Evolutionary conservation across 2,888 invertebrate genomes (phyloP), one percentile per base, ranked within the genome.

Genomic region (Phanerotoma sp.): DNA sequence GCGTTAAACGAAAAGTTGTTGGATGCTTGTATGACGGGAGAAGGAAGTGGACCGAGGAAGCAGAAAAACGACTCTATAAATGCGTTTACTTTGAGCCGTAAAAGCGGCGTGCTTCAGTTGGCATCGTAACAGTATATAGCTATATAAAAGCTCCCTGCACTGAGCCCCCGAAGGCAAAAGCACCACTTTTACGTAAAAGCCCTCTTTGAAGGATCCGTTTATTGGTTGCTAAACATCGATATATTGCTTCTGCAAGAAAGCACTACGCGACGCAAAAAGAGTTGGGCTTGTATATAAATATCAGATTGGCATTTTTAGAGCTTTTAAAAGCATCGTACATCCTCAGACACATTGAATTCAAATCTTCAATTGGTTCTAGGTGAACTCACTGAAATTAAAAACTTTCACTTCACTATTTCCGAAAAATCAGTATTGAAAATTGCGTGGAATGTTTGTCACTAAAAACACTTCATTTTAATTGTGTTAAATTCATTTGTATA

Each of bases 221-320:
- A 76, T 75, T 76, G 76, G 76, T 75, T 76, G 75, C 75, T 76
- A 76, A 76, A 75, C 75, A 75, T 75, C 76, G 71, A 75, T 76
- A 75, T 74, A 76, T 76, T 75, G 76, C 76, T 72, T 72, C 72
- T 66, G 64, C 51, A 35, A 54, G 56, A 49, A 52, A 57, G 42
- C 47, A 47, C 47, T 45, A 47, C 22, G 38, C 37, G 48, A 57
- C 50, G 51, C 58, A 47, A 53, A 55, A 53, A 57, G 57, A 59
- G 50, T 49, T 37, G 25, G 37, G 15, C 37, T 30, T 38, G 13
- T 18, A 20, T 5, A 22, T 25, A 15, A 25, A 44, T 44, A 41
- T 41, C 15, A 41, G 28, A 28, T 25, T 22, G 16, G 44, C 35
- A 42, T n/a, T n/a, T n/a, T n/a, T n/a, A n/a, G n/a, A n/a, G n/a